Evolutionary conservation across 2,797 vertebrate species (phyloP).

Genomic region (Microcaecilia unicolor): DNA sequence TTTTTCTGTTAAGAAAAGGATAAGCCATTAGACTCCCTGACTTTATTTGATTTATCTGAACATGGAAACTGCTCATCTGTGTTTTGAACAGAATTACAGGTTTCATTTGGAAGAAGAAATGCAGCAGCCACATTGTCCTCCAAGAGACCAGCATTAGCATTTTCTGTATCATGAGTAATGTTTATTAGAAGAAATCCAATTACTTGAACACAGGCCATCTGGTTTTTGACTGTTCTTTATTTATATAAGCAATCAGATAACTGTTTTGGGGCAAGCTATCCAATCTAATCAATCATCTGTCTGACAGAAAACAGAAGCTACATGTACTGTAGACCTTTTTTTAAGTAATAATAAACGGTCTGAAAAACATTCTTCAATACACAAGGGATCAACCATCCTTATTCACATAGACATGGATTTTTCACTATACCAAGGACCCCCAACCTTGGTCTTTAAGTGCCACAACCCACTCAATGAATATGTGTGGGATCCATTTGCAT

Average conservation of each 20-base stretch:
- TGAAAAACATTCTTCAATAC: no score
- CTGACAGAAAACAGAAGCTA: constrained; percentile 18
- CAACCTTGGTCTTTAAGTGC: no score
- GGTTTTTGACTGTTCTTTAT: no score
- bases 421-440: no score
- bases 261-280: constrained; percentile 36
- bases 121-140: constrained; percentile 22
- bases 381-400: no score
- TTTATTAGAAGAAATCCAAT: constrained; percentile 46
- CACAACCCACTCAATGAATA: no score
- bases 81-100: constrained; percentile 32
- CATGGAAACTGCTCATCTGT: constrained; percentile 15
- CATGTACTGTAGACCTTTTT: constrained; percentile 30
- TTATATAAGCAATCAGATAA: constrained; percentile 37
- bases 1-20: constrained; percentile 25
- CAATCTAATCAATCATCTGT: constrained; percentile 36
- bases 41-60: constrained; percentile 38
- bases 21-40: constrained; percentile 26
- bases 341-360: constrained; percentile 16
- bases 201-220: constrained; percentile 40
- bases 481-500: no score
- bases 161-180: constrained; percentile 42
- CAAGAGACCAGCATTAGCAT: constrained; percentile 29
- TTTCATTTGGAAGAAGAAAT: constrained; percentile 28
- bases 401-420: no score